Conservation (phyloP, 2,797 vertebrate species). For the Amazona ochrocephala region DNA sequence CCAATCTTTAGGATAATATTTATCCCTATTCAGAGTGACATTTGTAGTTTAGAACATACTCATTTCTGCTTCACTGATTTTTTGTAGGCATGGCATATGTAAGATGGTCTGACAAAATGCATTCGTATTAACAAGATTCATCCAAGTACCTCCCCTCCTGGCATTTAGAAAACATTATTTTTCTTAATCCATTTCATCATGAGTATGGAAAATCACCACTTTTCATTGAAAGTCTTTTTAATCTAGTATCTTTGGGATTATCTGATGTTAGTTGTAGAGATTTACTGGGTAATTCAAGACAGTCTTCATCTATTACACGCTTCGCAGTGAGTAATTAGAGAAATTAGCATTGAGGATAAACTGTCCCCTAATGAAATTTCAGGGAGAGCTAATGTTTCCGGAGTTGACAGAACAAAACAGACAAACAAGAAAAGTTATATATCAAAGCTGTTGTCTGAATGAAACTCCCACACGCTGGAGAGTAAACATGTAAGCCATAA, state of each 20-base stretch:
- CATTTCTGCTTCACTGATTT: constrained; percentile 17
- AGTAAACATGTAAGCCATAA: background rate
- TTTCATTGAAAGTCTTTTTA: constrained; percentile 18
- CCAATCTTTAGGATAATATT: background rate
- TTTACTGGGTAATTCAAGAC: constrained; percentile 28
- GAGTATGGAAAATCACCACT: background rate
- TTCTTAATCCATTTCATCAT: background rate
- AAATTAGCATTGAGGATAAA: constrained; percentile 41
- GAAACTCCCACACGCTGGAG: background rate
- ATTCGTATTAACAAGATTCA: background rate
- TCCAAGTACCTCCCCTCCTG: background rate
- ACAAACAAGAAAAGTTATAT: constrained; percentile 7
- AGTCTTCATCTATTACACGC: background rate
- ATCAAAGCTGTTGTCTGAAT: background rate
- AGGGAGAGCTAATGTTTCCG: constrained; percentile 22
- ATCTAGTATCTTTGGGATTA: constrained; percentile 22
- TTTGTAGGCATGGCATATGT: background rate
- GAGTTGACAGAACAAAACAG: background rate
- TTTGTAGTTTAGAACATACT: background rate
- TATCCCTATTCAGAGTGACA: constrained; percentile 6
- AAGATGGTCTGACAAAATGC: background rate
- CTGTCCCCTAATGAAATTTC: constrained; percentile 47
- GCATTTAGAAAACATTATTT: constrained; percentile 18
- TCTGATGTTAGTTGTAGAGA: constrained; percentile 1
- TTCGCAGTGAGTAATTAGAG: constrained; percentile 12